Percentiles rank a stretch among this genome's conserved stretches.
These are phyloP conservation scores for Syngnathoides biaculeatus DNA, from an alignment of 2,113 vertebrate species.

Conservation along the genomic window DNA sequence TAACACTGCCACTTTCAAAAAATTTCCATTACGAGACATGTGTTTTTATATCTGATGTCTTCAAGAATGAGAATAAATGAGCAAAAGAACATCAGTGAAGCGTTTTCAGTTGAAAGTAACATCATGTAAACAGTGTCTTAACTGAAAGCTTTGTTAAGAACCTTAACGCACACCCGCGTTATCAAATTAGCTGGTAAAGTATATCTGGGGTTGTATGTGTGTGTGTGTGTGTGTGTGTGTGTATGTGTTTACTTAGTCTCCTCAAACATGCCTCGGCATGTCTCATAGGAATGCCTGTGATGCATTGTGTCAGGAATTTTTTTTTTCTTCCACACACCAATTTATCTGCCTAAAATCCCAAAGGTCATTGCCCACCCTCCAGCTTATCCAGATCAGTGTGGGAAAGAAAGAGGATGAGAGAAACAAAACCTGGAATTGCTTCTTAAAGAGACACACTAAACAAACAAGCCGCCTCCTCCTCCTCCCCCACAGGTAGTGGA, in stretches of 20 bases:
- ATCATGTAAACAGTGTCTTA: not conserved
- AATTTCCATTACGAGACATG: not conserved
- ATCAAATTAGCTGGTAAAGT: slow-evolving; percentile 2
- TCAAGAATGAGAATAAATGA: not conserved
- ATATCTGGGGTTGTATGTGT: not conserved
- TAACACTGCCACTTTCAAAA: not conserved
- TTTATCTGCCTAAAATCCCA: slow-evolving; percentile 39
- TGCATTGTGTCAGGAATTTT: slow-evolving; percentile 37
- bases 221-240: not conserved
- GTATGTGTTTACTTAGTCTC: slow-evolving; percentile 21
- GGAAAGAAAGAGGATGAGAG: slow-evolving; percentile 29
- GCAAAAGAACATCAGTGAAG: not conserved
- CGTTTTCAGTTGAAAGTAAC: not conserved
- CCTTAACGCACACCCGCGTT: slow-evolving; percentile 1
- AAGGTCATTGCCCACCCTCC: slow-evolving; percentile 27
- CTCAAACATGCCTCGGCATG: slow-evolving; percentile 53
- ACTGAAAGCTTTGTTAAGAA: slow-evolving; percentile 5
- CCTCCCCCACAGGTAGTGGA: slow-evolving; percentile 41
- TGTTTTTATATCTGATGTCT: no score
- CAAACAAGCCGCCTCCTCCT: slow-evolving; percentile 38
- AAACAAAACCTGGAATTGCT: slow-evolving; percentile 55
- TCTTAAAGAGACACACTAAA: slow-evolving; percentile 53
- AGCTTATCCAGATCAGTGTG: slow-evolving; percentile 45
- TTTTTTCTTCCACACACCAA: slow-evolving; percentile 11
- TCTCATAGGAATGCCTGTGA: slow-evolving; percentile 54